Evolutionary conservation across 2,797 vertebrate genomes (phyloP).

Genomic region (Sibirionetta formosa): DNA sequence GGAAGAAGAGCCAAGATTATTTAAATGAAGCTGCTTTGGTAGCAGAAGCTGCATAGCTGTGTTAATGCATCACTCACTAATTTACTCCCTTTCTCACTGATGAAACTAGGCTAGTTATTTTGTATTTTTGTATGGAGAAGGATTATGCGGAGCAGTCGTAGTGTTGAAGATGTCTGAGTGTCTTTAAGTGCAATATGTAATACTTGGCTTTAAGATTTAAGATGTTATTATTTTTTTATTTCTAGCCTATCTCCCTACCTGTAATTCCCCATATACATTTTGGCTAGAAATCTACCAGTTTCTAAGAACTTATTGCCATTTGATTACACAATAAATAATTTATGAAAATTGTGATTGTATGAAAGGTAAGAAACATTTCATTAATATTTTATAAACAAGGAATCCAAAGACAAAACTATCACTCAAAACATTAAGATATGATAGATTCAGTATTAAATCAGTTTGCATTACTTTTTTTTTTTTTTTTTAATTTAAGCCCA

Average conservation of each 20-base stretch:
- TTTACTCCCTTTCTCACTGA: neutral
- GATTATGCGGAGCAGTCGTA: neutral
- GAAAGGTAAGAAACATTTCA: neutral
- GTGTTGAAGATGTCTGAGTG: neutral
- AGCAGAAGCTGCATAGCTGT: neutral
- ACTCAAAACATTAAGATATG: neutral
- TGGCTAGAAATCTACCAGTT: neutral
- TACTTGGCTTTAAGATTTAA: neutral
- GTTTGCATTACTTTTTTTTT: neutral
- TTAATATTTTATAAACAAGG: constrained; percentile 29
- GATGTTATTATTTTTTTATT: constrained; percentile 1
- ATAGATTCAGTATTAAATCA: neutral
- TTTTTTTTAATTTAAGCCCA: neutral
- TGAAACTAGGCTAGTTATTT: neutral
- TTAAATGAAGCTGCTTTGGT: constrained; percentile 11
- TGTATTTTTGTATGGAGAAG: neutral
- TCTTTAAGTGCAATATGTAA: neutral
- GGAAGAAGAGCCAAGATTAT: neutral
- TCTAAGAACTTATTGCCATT: neutral
- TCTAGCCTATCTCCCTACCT: neutral
- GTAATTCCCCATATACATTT: neutral
- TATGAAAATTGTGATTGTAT: neutral
- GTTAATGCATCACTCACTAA: neutral
- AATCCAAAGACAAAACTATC: neutral
- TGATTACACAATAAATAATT: constrained; percentile 13